Conservation (phyloP, 2,888 invertebrate genomes). For the Drosophila picticornis region DNA sequence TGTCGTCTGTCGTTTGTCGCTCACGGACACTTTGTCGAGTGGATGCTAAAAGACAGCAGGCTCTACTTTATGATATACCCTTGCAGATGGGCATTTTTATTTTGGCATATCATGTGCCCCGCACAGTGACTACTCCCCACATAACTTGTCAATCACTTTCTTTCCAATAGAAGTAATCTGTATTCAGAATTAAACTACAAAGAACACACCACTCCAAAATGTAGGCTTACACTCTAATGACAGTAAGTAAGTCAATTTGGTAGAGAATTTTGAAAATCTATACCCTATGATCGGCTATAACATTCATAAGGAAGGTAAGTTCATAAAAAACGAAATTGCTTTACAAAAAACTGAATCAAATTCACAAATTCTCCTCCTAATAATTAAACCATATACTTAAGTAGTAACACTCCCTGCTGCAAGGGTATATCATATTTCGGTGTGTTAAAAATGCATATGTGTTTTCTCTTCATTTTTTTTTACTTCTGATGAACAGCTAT, state of each 20-base stretch:
- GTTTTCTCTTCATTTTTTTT: background rate
- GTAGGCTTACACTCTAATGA: background rate
- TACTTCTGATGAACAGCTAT: constrained; percentile 74
- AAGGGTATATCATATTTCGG: constrained; percentile 1
- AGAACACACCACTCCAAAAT: background rate
- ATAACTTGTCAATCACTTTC: background rate
- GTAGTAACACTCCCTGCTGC: background rate
- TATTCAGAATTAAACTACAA: background rate
- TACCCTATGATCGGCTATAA: too few species aligned
- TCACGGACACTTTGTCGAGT: constrained; percentile 63
- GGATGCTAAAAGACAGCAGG: constrained; percentile 57
- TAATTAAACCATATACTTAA: background rate
- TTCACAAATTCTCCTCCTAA: background rate
- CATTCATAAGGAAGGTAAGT: fast-evolving
- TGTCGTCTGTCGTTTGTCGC: constrained; percentile 9
- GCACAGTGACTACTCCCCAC: background rate
- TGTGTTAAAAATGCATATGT: background rate
- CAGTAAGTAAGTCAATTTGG: background rate
- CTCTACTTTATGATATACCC: constrained; percentile 3
- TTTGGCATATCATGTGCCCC: background rate
- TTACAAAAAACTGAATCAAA: background rate
- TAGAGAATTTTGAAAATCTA: background rate
- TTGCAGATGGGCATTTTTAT: background rate
- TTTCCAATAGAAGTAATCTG: background rate
- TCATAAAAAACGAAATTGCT: background rate